phyloP scores from a whole-genome alignment of 2,888 invertebrate species.

The Thymelicus lineola region DNA sequence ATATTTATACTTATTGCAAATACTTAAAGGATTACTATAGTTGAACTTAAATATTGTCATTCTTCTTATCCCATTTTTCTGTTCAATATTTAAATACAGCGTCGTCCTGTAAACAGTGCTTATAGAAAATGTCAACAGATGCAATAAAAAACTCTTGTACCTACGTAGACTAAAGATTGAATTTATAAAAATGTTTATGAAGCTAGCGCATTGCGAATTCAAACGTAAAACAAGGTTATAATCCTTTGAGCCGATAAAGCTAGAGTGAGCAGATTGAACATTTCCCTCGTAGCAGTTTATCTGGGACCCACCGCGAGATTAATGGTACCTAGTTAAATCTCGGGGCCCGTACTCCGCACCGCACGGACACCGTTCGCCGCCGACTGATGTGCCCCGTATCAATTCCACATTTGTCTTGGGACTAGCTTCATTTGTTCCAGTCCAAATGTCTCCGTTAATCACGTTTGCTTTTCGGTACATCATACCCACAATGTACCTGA shows the following conservation, averaged over 20 bases:
- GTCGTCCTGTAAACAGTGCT: too few species aligned
- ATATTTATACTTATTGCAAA: too few species aligned
- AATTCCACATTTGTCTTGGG: slow-evolving; percentile 51
- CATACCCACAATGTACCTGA: neutral
- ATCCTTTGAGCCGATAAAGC: slow-evolving; percentile 14
- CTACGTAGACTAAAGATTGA: neutral
- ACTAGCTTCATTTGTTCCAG: slow-evolving; percentile 47
- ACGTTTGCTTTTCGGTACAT: slow-evolving; percentile 15
- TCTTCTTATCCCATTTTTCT: too few species aligned
- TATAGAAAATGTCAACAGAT: too few species aligned
- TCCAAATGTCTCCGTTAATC: slow-evolving; percentile 29
- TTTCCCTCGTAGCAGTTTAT: slow-evolving; percentile 58
- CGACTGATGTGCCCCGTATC: slow-evolving; percentile 56
- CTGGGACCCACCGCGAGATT: slow-evolving; percentile 70
- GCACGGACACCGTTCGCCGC: slow-evolving; percentile 55
- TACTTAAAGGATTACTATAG: too few species aligned
- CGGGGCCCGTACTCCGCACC: slow-evolving; percentile 53
- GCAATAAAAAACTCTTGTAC: too few species aligned
- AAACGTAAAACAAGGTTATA: slow-evolving; percentile 7
- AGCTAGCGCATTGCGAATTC: neutral
- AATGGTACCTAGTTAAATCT: slow-evolving; percentile 68
- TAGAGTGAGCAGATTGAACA: slow-evolving; percentile 27
- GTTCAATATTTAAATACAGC: too few species aligned
- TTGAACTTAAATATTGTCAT: too few species aligned
- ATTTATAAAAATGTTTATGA: neutral